phyloP scores from a whole-genome alignment of 2,888 invertebrate species.

The Xanthorhoe spadicearia region DNA sequence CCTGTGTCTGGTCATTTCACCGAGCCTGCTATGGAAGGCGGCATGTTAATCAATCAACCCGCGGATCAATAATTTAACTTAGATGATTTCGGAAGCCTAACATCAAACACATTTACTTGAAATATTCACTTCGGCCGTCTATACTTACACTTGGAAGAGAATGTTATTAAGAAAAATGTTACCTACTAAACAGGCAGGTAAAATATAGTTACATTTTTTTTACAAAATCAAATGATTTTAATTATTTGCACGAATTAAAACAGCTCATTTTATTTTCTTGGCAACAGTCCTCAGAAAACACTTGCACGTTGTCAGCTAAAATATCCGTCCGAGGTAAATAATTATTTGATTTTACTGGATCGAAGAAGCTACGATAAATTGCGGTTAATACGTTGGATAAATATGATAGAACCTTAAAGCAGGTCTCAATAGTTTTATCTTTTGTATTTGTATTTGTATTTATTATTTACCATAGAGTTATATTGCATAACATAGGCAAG shows the following conservation, averaged over 20 bases:
- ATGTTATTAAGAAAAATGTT: not conserved
- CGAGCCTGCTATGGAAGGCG: not conserved
- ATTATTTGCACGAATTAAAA: too few species aligned
- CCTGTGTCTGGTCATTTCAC: conserved; percentile 9
- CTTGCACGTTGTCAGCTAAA: not conserved
- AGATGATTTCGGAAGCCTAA: not conserved
- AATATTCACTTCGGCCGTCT: not conserved
- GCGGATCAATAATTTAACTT: not conserved
- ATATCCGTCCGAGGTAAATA: not conserved
- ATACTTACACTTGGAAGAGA: too few species aligned
- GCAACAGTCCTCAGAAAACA: not conserved
- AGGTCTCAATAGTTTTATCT: not conserved
- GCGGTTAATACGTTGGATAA: not conserved
- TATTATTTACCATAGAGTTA: too few species aligned
- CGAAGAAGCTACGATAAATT: not conserved
- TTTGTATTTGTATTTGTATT: too few species aligned
- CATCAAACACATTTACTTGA: not conserved
- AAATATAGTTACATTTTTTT: too few species aligned
- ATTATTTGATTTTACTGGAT: conserved; percentile 16
- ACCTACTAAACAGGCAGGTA: too few species aligned
- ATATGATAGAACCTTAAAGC: not conserved
- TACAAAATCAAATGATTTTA: too few species aligned
- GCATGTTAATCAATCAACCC: conserved; percentile 21
- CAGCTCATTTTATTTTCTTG: not conserved
- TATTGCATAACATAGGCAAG: too few species aligned